Evolutionary conservation across 2,113 vertebrate genomes (phyloP).

Genomic region (Cyanistes caeruleus): DNA sequence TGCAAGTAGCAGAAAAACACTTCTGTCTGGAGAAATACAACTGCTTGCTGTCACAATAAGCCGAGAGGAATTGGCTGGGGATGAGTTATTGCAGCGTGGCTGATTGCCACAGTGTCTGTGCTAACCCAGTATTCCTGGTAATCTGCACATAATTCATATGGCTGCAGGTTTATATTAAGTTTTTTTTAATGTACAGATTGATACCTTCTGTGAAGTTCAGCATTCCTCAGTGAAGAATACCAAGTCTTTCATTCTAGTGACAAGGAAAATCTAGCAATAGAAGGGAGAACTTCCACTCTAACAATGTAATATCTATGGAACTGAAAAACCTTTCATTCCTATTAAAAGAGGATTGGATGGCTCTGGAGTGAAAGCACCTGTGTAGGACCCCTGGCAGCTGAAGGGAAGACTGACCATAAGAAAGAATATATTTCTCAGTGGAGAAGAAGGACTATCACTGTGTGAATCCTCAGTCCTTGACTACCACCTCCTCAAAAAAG

Average conservation of each 20-base stretch:
- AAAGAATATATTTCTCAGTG: not conserved
- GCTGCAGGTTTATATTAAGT: not conserved
- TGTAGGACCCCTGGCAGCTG: not conserved
- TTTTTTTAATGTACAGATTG: not conserved
- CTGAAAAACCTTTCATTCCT: not conserved
- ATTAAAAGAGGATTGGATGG: not conserved
- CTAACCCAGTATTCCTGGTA: not conserved
- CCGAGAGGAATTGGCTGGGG: not conserved
- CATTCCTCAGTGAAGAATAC: not conserved
- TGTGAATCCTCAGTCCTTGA: not conserved
- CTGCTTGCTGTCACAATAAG: slow-evolving; percentile 1
- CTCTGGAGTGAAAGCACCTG: not conserved
- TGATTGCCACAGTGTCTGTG: not conserved
- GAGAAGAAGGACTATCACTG: not conserved
- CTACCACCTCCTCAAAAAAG: not conserved
- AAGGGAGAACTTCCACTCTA: not conserved
- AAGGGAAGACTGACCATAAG: not conserved
- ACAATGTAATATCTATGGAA: not conserved
- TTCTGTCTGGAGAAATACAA: slow-evolving; percentile 22
- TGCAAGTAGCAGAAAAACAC: not conserved
- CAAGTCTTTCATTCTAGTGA: not conserved
- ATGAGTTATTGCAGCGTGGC: not conserved
- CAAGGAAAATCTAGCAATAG: not conserved
- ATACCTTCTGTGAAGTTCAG: not conserved
- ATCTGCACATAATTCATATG: not conserved